Evolutionary conservation across 2,113 vertebrate genomes (phyloP), one percentile per base, ranked within the genome.

Genomic region (Columba janthina): DNA sequence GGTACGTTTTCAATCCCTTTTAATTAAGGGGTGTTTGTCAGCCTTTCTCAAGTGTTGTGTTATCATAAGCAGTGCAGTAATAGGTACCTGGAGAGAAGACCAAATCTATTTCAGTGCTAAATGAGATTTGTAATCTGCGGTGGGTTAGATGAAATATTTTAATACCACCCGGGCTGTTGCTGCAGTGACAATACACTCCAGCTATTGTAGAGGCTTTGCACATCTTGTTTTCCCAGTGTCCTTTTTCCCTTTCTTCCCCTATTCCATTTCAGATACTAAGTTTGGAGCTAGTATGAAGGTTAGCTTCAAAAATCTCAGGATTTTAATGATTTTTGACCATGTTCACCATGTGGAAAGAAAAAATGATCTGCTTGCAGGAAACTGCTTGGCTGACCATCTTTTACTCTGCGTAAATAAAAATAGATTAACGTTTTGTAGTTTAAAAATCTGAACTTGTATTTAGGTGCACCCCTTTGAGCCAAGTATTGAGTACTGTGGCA

Each of bases 11-110:
- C 54, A 93, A 3, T 94, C 73, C 11, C n/a, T 84, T 97, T 95
- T 86, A 95, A 89, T 97, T 95, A 95, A 90, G 75, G 83, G 31
- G 46, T 85, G 77, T 38, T 78, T 93, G 32, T 87, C 62, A 77
- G 51, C 53, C 61, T 64, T 95, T 79, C 75, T 83, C 36, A 82
- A 77, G 70, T 66, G 60, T 62, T 79, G 16, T 54, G 34, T 86
- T 94, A 67, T 81, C 58, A 6, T 77, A 82, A 87, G 65, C 76
- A 76, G 66, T 15, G 5, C 29, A 32, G 12, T 90, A 53, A 64
- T 83, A 69, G 79, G 65, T 74, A 81, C 53, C 15, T 12, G n/a
- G 72, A 93, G 87, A 64, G 42, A 84, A 34, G 42, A 91, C n/a
- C 58, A 84, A 94, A 93, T 46, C 50, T 42, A 28, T 82, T 93